Percentiles rank a stretch among this genome's conserved stretches.
phyloP scores from a whole-genome alignment of 2,888 invertebrate species.

The Eremobia ochroleuca region DNA sequence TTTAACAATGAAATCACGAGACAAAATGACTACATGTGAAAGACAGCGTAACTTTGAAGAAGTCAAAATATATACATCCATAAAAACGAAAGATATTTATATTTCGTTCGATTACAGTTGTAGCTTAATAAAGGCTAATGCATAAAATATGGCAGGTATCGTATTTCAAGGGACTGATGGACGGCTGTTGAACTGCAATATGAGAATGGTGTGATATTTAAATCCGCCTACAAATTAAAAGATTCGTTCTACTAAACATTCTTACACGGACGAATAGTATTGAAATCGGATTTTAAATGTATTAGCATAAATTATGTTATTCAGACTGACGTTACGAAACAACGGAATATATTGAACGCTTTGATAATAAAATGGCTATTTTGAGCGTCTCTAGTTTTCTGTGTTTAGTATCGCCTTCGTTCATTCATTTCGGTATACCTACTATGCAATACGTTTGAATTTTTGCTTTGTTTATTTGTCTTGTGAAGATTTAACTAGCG shows the following conservation, averaged over 20 bases:
- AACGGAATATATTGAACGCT: conserved; percentile 55
- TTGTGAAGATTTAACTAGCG: conserved; percentile 8
- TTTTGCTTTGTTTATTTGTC: conserved; percentile 18
- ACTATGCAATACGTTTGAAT: not conserved
- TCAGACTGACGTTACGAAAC: conserved; percentile 62
- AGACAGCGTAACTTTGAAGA: conserved; percentile 9
- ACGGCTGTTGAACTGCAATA: conserved; percentile 65
- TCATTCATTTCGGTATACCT: conserved; percentile 21
- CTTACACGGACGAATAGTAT: conserved; percentile 60
- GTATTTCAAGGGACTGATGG: conserved; percentile 54
- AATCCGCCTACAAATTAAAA: conserved; percentile 69
- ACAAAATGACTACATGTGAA: conserved; percentile 24
- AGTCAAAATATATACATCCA: conserved; percentile 10
- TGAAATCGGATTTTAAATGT: conserved; percentile 63
- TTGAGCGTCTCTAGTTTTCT: conserved; percentile 48
- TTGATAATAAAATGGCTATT: conserved; percentile 58
- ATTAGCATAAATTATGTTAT: conserved; percentile 68
- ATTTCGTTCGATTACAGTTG: conserved; percentile 30
- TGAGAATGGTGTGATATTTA: conserved; percentile 74
- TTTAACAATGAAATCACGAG: too few species aligned
- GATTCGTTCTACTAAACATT: conserved; percentile 59
- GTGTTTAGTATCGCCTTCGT: conserved; percentile 23
- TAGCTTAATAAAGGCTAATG: conserved; percentile 22
- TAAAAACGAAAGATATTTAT: conserved; percentile 42
- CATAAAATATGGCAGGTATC: conserved; percentile 49